These are phyloP conservation scores for Dromiciops gliroides DNA, from an alignment of 2,113 vertebrate genomes.

Conservation along the genomic window DNA sequence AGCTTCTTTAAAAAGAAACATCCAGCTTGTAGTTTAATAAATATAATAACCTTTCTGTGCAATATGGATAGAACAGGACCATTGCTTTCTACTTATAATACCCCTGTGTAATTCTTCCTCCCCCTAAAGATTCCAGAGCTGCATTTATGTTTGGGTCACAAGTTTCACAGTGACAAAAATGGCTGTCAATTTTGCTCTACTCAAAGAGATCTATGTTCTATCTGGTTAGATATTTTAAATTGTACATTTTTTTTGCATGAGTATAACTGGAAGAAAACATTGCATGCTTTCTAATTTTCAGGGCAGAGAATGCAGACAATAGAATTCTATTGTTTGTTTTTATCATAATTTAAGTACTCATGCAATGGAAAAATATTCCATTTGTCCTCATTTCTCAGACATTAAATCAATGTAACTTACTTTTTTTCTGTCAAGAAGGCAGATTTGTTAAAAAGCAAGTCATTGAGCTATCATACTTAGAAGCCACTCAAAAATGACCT, in stretches of 20 bases:
- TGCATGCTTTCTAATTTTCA: conserved; percentile 65
- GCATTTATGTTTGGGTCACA: conserved; percentile 56
- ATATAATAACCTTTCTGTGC: conserved; percentile 76
- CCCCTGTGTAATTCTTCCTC: conserved; percentile 68
- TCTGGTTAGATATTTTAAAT: conserved; percentile 68
- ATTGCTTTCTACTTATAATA: conserved; percentile 65
- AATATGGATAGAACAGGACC: conserved; percentile 50
- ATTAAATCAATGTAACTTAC: background rate
- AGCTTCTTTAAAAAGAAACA: conserved; percentile 50
- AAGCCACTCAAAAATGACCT: background rate
- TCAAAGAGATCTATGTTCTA: conserved; percentile 74
- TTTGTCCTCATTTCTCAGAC: background rate
- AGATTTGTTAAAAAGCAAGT: background rate
- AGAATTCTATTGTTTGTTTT: conserved; percentile 52
- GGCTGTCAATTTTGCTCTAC: conserved; percentile 57
- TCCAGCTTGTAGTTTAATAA: conserved; percentile 2
- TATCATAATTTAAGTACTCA: conserved; percentile 43
- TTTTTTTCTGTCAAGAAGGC: background rate
- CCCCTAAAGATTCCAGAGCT: conserved; percentile 62
- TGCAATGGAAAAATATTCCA: conserved; percentile 42
- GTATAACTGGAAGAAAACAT: conserved; percentile 65
- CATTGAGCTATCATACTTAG: background rate
- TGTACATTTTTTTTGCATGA: conserved; percentile 55
- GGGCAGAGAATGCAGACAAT: conserved; percentile 65
- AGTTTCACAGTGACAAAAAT: conserved; percentile 69